Percentiles rank a stretch among this genome's conserved stretches.
phyloP scores from a whole-genome alignment of 2,888 invertebrate species.

The Caradrina kadenii region DNA sequence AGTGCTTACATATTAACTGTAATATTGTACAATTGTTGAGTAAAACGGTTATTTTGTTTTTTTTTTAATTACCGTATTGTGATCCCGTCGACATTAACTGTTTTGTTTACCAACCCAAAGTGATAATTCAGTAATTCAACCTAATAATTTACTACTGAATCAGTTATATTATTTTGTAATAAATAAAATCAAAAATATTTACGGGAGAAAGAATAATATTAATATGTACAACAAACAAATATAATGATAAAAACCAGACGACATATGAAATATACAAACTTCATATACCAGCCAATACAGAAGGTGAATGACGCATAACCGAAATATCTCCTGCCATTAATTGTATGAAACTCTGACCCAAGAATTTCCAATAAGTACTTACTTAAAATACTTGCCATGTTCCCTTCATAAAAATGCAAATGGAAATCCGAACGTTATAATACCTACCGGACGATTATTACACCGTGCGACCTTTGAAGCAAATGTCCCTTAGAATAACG shows the following conservation, averaged over 20 bases:
- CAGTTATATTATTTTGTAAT: background rate
- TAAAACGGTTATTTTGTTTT: too few species aligned
- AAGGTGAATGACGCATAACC: slow-evolving; percentile 40
- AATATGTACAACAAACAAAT: background rate
- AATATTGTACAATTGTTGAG: too few species aligned
- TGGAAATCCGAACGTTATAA: slow-evolving; percentile 52
- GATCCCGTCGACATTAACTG: too few species aligned
- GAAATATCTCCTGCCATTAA: slow-evolving; percentile 52
- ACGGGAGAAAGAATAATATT: background rate
- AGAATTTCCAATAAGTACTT: slow-evolving; percentile 56
- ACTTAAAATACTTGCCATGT: slow-evolving; percentile 59
- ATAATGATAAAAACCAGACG: slow-evolving; percentile 1
- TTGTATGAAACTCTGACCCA: slow-evolving; percentile 52
- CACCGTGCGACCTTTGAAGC: slow-evolving; percentile 36
- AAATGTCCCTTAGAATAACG: slow-evolving; percentile 26
- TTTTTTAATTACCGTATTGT: too few species aligned
- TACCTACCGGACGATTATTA: slow-evolving; percentile 50
- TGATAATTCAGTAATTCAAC: too few species aligned
- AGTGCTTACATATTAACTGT: too few species aligned
- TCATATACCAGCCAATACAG: slow-evolving; percentile 17
- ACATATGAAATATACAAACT: slow-evolving; percentile 20
- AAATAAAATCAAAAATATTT: slow-evolving; percentile 1
- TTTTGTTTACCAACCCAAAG: too few species aligned
- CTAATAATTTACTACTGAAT: too few species aligned
- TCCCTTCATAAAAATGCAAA: slow-evolving; percentile 66